A percentile compares a stretch with the other conserved stretches of the same genome.
Evolutionary conservation across 2,797 vertebrate species (phyloP).

Genomic region (Myiothlypis coronata): DNA sequence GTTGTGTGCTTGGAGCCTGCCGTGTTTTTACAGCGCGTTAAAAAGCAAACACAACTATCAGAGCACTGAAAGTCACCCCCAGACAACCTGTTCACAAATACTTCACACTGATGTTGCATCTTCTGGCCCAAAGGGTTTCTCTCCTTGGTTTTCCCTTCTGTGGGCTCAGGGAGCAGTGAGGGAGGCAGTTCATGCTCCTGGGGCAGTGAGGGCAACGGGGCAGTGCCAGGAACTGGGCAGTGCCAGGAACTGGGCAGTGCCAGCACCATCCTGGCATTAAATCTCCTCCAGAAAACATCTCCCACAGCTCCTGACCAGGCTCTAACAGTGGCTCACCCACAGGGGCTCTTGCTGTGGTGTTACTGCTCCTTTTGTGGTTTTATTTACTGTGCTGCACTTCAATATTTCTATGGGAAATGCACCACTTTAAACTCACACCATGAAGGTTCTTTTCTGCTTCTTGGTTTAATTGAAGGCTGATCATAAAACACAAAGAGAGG

Average conservation of each 20-base stretch:
- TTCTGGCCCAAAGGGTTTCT: not conserved
- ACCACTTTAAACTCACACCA: not conserved
- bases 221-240: not conserved
- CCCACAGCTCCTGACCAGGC: not conserved
- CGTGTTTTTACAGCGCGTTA: not conserved
- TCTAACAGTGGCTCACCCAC: not conserved
- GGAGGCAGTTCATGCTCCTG: not conserved
- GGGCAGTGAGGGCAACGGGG: not conserved
- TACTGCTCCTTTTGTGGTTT: not conserved
- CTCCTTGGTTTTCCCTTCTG: not conserved
- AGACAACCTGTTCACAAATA: slow-evolving; percentile 28
- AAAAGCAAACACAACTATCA: not conserved
- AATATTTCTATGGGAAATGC: not conserved
- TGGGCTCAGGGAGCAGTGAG: not conserved
- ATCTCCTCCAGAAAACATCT: not conserved
- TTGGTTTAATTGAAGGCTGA: not conserved
- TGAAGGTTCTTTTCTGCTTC: not conserved
- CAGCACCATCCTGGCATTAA: not conserved
- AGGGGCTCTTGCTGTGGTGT: not conserved
- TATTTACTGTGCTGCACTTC: not conserved
- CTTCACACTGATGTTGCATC: not conserved
- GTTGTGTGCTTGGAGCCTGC: not conserved
- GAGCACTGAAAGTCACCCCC: slow-evolving; percentile 21
- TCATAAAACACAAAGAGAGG: not conserved
- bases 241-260: not conserved